Percentiles rank a stretch among this genome's conserved stretches.
phyloP scores from a whole-genome alignment of 2,113 vertebrate genomes.

The Elachura formosa region DNA sequence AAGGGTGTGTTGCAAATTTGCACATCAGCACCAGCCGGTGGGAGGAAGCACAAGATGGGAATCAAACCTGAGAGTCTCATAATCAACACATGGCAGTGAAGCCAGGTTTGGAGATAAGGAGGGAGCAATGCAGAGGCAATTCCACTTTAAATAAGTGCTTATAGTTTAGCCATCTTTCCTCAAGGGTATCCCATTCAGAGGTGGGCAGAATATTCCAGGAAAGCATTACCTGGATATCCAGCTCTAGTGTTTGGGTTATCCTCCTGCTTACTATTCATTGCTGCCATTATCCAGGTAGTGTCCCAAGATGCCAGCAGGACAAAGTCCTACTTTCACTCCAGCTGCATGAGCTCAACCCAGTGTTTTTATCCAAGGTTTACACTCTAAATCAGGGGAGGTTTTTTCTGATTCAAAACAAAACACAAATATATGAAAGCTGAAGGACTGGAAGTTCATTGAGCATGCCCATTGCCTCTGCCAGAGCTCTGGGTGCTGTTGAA shows the following conservation, averaged over 20 bases:
- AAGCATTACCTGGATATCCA: neutral
- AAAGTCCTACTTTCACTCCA: neutral
- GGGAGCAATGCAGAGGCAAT: slow-evolving; percentile 15
- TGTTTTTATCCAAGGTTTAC: neutral
- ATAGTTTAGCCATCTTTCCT: neutral
- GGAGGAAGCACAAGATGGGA: neutral
- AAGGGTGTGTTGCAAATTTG: neutral
- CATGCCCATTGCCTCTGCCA: neutral
- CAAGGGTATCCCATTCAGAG: neutral
- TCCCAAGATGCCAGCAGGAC: neutral
- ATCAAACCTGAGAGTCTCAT: slow-evolving; percentile 11
- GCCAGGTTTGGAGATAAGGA: slow-evolving; percentile 13
- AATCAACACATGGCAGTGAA: neutral
- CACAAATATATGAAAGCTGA: neutral
- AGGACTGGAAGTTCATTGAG: neutral
- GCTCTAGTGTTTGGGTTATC: neutral
- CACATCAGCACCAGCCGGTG: neutral
- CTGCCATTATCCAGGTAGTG: neutral
- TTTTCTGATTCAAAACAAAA: neutral
- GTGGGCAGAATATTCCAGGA: neutral
- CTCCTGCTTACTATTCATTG: neutral
- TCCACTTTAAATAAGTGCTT: neutral
- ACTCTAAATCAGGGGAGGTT: neutral
- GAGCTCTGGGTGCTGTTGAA: neutral
- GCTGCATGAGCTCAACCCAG: neutral